A percentile compares a stretch with the other conserved stretches of the same genome.
Conservation (phyloP, 2,113 vertebrate species). For the Rhinoptilus africanus region DNA sequence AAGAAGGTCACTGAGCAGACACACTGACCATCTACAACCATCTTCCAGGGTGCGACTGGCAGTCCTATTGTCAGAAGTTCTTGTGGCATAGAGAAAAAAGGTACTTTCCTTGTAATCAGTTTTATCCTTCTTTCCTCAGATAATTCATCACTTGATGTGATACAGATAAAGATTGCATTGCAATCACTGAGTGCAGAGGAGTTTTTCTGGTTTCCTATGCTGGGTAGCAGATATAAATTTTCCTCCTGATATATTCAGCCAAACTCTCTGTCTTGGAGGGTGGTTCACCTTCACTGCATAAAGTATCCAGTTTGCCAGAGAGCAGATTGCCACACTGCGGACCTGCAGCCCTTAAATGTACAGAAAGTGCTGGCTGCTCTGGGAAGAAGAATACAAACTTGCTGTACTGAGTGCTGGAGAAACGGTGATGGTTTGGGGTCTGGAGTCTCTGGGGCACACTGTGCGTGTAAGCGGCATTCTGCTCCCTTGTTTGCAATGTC, state of each 20-base stretch:
- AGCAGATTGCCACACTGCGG: neutral
- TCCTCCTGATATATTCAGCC: neutral
- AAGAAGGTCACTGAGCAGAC: neutral
- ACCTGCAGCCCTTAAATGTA: neutral
- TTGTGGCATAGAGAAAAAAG: neutral
- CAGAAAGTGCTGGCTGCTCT: neutral
- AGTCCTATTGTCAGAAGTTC: neutral
- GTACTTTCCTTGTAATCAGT: neutral
- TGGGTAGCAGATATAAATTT: neutral
- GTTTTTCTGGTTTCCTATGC: neutral
- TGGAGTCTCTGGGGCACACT: neutral
- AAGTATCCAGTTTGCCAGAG: neutral
- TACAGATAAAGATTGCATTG: fast-evolving
- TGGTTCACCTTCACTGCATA: neutral
- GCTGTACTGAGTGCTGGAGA: neutral
- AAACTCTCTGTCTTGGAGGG: neutral
- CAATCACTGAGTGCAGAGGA: neutral
- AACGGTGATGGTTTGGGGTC: neutral
- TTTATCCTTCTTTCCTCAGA: neutral
- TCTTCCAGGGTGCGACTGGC: neutral
- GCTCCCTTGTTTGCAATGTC: neutral
- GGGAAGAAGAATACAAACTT: neutral
- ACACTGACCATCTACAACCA: neutral
- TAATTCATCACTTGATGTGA: neutral
- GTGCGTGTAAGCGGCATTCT: neutral